Base-by-base conservation (phyloP, 2,113 vertebrate genomes). In the Diphyllodes magnificus region DNA sequence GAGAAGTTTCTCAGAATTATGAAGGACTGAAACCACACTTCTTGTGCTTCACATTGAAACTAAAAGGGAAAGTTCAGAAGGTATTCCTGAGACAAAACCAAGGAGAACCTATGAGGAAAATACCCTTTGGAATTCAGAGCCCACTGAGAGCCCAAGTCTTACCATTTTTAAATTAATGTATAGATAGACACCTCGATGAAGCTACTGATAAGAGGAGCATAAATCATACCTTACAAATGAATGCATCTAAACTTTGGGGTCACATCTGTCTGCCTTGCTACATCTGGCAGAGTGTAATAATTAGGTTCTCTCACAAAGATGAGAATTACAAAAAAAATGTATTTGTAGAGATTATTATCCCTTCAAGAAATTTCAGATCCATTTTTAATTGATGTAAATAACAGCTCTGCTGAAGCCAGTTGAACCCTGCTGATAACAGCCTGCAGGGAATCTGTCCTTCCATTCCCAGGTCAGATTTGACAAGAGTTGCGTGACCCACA, bases 221-320 rank as follows among this genome's bases (percentile, higher is more conserved):
- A 89, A 93, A 95, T 88, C 49, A 78, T 82, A 65, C 11, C 78
- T 82, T 86, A 76, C 79, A 56, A 76, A 24, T 82, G 45, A 84
- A 82, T 82, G 13, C 30, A 50, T 80, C 79, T 60, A 79, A 88
- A 91, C 90, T 93, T 72, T 91, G 78, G 66, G 88, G 81, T 86
- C 59, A 72, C 49, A 68, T 93, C 81, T 93, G 66, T 25, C 66
- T 95, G 70, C 85, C 33, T 94, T 89, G 51, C 40, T 82, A 51
- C 92, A 96, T 91, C 86, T 97, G 83, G 44, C 77, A 87, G 50
- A 64, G 18, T 54, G 11, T 9, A 86, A 94, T 91, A 93, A 94
- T 93, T 93, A 95, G 45, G 39, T 80, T 90, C 45, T 86, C 39
- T 93, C 59, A 69, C 4, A 13, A 82, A 91, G 79, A 88, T 42